Evolutionary conservation across 2,113 vertebrate species (phyloP), one percentile per base, ranked within the genome.

Genomic region (Rhinopomastus cyanomelas): DNA sequence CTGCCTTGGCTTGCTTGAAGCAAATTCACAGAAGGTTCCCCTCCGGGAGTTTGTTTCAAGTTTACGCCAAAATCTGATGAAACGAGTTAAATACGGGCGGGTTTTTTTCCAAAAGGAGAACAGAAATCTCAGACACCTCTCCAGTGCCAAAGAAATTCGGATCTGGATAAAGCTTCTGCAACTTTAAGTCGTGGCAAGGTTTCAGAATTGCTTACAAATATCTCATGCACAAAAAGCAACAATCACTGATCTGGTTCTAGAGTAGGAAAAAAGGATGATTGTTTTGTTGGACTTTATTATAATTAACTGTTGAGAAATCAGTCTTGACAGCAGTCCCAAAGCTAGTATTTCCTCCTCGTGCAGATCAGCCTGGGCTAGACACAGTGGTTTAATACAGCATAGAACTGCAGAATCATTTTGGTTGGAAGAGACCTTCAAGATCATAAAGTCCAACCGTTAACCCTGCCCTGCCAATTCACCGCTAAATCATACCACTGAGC

Each of bases 141-240:
- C 16, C n/a, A 55, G 8, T 12, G 9, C 22, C 30, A 64, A 85
- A 64, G 23, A 85, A 60, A 74, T 72, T 68, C 1, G 2, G 21
- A 78, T 60, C 23, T 80, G 27, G 17, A 51, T 42, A 89, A 56
- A 87, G n/a, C 8, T 78, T 68, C 71, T 8, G 3, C 23, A 64
- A 26, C 37, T 88, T 56, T 37, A 62, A 37, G 30, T 60, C 36
- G 65, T 36, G 16, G 20, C 14, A 65, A 68, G 0, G 13, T 75
- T 94, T 88, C 56, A 60, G 39, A 74, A 64, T n/a, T 27, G 11
- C 11, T 39, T 88, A 69, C 37, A 85, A 93, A 89, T 46, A 76
- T 5, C 17, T 52, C 20, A n/a, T 8, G 0, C 3, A 71, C 36
- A 7, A 48, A 59, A 18, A 60, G 25, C 11, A 18, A 11, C 8